Conservation (phyloP, 2,113 vertebrate genomes). For the human (Homo sapiens) region DNA sequence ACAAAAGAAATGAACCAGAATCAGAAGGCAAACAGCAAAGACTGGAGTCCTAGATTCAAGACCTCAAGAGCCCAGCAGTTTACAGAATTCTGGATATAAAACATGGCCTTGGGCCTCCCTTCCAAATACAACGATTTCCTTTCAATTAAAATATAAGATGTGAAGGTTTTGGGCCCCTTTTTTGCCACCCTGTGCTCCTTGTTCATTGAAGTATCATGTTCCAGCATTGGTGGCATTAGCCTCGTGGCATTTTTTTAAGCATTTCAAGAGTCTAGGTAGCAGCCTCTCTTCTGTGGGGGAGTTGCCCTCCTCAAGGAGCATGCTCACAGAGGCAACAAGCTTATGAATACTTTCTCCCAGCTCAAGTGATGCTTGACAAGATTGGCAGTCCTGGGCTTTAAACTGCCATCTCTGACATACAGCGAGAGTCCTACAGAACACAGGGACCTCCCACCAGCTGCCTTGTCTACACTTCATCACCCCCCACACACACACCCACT, state of each 20-base stretch:
- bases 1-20: slow-evolving; percentile 40
- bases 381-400: neutral
- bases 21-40: neutral
- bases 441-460: neutral
- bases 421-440: fast-evolving
- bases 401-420: neutral
- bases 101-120: neutral
- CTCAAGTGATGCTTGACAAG: neutral
- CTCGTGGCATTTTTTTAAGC: slow-evolving; percentile 24
- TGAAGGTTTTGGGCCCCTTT: neutral
- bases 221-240: neutral
- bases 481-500: fast-evolving
- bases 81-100: neutral
- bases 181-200: neutral
- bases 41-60: neutral
- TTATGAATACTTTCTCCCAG: neutral
- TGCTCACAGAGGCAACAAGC: neutral
- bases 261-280: neutral
- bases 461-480: slow-evolving; percentile 12
- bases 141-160: slow-evolving; percentile 44
- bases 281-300: neutral
- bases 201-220: slow-evolving; percentile 46
- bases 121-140: slow-evolving; percentile 35
- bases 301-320: neutral
- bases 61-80: neutral